Evolutionary conservation across 2,888 invertebrate species (phyloP).

Genomic region (Andrena chrysosceles): DNA sequence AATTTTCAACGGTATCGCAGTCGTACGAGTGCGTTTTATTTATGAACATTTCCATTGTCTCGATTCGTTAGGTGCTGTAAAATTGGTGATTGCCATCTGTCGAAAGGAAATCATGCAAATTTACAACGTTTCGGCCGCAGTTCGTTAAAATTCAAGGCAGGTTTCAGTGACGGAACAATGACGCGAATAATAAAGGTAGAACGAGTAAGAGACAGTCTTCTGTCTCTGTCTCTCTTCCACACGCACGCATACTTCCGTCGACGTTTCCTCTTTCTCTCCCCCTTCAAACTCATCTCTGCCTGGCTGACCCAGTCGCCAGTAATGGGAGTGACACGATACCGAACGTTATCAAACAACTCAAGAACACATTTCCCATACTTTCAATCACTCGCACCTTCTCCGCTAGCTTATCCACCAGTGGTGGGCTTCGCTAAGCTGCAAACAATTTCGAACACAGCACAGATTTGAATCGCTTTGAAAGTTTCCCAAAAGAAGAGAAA

Average conservation of each 20-base stretch:
- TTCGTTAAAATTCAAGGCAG: constrained; percentile 59
- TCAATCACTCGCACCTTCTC: background rate
- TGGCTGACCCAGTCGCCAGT: constrained; percentile 28
- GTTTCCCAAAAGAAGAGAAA: no score
- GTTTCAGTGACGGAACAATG: constrained; percentile 60
- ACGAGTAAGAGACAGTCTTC: constrained; percentile 37
- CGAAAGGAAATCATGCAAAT: constrained; percentile 34
- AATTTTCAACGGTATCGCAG: background rate
- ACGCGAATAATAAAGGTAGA: constrained; percentile 45
- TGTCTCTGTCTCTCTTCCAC: constrained; percentile 34
- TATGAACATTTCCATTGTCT: background rate
- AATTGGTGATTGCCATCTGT: constrained; percentile 8
- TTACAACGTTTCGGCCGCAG: constrained; percentile 36
- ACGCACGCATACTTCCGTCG: constrained; percentile 54
- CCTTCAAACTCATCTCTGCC: constrained; percentile 12
- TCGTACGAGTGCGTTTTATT: background rate
- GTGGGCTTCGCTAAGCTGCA: background rate
- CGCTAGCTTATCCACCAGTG: no score
- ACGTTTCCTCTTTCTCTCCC: constrained; percentile 4
- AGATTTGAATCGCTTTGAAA: no score
- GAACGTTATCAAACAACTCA: background rate
- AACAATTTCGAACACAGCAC: no score
- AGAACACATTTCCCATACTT: background rate
- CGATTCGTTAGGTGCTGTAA: background rate
- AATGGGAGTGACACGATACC: constrained; percentile 36